These are phyloP conservation scores for Leucophenga maculata DNA, from an alignment of 2,888 invertebrate species.

Conservation along the genomic window DNA sequence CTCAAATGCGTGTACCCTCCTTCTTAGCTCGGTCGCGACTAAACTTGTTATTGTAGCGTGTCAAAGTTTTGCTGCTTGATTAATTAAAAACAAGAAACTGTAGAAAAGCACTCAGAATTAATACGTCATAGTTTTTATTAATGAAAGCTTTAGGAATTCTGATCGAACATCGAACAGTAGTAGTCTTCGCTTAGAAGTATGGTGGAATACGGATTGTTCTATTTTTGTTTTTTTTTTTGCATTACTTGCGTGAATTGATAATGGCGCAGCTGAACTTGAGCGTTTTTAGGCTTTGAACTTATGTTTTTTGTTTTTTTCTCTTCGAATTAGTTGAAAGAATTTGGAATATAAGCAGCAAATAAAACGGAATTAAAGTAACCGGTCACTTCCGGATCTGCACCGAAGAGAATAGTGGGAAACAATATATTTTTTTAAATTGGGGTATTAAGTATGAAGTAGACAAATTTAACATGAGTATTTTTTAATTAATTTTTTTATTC, in stretches of 20 bases:
- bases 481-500: too few species aligned
- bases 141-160: not conserved
- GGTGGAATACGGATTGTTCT: not conserved
- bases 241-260: not conserved
- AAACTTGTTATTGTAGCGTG: not conserved
- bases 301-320: too few species aligned
- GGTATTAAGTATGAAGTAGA: too few species aligned
- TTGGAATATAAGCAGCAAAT: too few species aligned
- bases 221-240: not conserved
- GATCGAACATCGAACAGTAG: not conserved
- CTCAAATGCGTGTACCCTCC: not conserved
- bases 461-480: too few species aligned
- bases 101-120: not conserved
- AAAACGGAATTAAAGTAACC: too few species aligned
- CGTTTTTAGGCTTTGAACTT: too few species aligned
- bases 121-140: conserved; percentile 1
- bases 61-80: not conserved
- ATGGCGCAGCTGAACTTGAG: too few species aligned
- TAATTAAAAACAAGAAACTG: not conserved
- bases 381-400: too few species aligned
- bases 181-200: not conserved
- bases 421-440: too few species aligned
- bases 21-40: not conserved
- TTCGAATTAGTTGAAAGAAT: too few species aligned
- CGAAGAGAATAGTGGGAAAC: too few species aligned